phyloP scores from a whole-genome alignment of 37 sponge, comb jelly and placozoan genomes.

The Halisarca cf. caerulea region DNA sequence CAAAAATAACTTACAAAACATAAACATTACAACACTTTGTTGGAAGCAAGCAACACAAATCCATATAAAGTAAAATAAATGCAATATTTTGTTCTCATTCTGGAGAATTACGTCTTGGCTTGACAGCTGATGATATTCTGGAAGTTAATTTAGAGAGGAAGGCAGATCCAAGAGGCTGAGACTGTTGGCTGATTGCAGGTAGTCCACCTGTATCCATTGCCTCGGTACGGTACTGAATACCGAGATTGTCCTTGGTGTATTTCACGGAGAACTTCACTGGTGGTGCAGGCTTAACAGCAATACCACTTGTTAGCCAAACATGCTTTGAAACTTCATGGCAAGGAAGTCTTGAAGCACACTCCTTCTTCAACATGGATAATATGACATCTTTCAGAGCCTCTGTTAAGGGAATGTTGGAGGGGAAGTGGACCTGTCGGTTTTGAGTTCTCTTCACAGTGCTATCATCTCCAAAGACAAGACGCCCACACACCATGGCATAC shows the following conservation, averaged over 20 bases:
- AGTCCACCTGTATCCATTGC: not conserved
- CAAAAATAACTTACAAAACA: not conserved
- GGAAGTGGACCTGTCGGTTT: constrained; percentile 50
- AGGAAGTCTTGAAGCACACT: constrained; percentile 5
- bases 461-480: constrained; percentile 91
- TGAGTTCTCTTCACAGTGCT: constrained; percentile 45
- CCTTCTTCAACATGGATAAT: constrained; percentile 11
- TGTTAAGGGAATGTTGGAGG: constrained; percentile 13
- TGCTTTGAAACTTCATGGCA: not conserved
- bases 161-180: not conserved
- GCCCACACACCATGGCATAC: constrained; percentile 92
- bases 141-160: not conserved
- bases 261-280: constrained; percentile 10
- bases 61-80: no score
- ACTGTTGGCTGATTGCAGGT: no score
- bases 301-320: constrained; percentile 29
- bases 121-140: not conserved
- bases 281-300: constrained; percentile 23
- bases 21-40: not conserved
- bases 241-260: constrained; percentile 48
- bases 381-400: constrained; percentile 26
- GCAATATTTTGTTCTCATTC: not conserved
- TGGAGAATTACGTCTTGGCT: not conserved
- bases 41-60: not conserved
- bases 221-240: not conserved